phyloP scores from a whole-genome alignment of 2,888 invertebrate species.

The Laspeyria flexula region DNA sequence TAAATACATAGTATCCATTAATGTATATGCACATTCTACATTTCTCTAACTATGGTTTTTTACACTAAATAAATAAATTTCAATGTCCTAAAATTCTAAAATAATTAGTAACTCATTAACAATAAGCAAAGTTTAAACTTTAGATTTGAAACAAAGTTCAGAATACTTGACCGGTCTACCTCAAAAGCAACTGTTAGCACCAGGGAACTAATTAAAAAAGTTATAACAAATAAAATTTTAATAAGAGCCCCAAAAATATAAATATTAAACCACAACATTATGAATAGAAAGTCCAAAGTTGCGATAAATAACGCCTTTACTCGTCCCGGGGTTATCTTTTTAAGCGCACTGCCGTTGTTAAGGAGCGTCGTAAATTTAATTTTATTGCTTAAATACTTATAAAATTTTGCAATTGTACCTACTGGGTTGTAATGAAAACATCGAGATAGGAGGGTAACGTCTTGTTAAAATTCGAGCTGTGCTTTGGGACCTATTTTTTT shows the following conservation, averaged over 20 bases:
- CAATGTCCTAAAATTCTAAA: no score
- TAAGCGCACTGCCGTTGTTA: constrained; percentile 60
- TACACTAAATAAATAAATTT: no score
- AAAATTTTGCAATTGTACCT: constrained; percentile 63
- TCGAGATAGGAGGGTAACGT: constrained; percentile 37
- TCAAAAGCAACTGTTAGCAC: not conserved
- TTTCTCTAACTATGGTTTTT: no score
- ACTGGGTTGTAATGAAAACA: constrained; percentile 51
- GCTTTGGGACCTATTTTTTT: constrained; percentile 38
- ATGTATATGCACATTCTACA: no score
- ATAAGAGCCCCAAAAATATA: constrained; percentile 58
- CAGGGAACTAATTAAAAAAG: constrained; percentile 39
- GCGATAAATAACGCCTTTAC: constrained; percentile 66
- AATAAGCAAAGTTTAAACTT: not conserved
- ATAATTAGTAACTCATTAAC: not conserved
- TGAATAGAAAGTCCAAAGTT: constrained; percentile 65
- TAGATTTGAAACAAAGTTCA: not conserved
- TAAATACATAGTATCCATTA: no score
- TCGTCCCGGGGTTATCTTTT: constrained; percentile 70
- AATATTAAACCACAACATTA: constrained; percentile 60
- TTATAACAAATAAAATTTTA: constrained; percentile 53
- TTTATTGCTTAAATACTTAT: constrained; percentile 66
- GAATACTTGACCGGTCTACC: not conserved
- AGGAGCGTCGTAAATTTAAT: constrained; percentile 68
- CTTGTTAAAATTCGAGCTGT: constrained; percentile 50